Evolutionary conservation across 2,888 invertebrate genomes (phyloP).

Genomic region (Lasioglossum oenotherae): DNA sequence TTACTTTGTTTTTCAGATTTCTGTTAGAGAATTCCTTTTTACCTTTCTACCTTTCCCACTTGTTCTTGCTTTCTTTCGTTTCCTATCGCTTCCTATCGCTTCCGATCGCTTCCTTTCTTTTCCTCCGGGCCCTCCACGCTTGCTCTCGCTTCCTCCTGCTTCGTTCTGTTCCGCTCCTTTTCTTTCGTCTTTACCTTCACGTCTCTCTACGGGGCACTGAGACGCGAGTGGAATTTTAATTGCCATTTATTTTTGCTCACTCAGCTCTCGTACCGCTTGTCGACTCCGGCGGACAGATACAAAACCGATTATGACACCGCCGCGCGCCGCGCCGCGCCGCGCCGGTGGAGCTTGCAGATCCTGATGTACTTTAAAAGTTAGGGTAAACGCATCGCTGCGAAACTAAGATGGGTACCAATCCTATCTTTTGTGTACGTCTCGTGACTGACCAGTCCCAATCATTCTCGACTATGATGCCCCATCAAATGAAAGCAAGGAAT

Average conservation of each 20-base stretch:
- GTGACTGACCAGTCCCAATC: too few relatives aligned
- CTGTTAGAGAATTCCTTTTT: neutral
- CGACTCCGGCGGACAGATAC: slow-evolving; percentile 69
- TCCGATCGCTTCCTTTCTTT: slow-evolving; percentile 17
- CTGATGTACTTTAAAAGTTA: slow-evolving; percentile 57
- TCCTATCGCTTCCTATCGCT: slow-evolving; percentile 12
- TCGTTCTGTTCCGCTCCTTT: slow-evolving; percentile 7
- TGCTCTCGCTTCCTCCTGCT: neutral
- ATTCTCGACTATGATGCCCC: too few relatives aligned
- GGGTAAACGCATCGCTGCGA: neutral
- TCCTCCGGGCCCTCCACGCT: slow-evolving; percentile 19
- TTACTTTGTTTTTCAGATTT: neutral
- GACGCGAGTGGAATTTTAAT: slow-evolving; percentile 82
- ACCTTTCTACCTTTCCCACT: neutral
- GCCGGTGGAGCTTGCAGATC: slow-evolving; percentile 62
- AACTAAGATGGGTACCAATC: neutral
- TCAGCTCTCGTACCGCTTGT: slow-evolving; percentile 64
- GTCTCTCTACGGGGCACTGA: slow-evolving; percentile 65
- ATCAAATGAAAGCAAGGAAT: too few relatives aligned
- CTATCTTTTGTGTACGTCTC: neutral
- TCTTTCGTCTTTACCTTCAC: slow-evolving; percentile 51
- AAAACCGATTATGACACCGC: slow-evolving; percentile 74
- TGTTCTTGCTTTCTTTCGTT: neutral
- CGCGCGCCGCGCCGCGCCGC: slow-evolving; percentile 2
- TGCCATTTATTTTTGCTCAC: slow-evolving; percentile 81